Evolutionary conservation across 2,888 invertebrate genomes (phyloP).

Genomic region (Arrhopalites spinosus): DNA sequence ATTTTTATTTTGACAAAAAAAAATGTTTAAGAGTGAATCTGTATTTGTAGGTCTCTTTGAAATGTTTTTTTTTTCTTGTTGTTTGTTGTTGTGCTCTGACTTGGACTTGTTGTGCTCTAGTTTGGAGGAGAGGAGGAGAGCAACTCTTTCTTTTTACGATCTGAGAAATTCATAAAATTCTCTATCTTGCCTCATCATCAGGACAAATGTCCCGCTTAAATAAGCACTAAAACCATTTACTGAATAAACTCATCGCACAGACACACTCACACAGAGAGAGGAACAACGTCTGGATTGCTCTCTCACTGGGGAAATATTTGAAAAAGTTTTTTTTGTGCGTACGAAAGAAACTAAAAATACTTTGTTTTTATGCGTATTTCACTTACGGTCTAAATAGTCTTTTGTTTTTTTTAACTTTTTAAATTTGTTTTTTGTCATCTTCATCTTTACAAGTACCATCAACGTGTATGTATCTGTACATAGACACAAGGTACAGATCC

Average conservation of each 20-base stretch:
- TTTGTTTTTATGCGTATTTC: no score
- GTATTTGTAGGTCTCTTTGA: neutral
- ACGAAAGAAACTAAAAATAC: neutral
- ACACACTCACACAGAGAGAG: neutral
- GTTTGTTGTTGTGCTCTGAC: no score
- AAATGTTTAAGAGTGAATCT: neutral
- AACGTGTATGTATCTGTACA: no score
- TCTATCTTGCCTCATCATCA: constrained; percentile 22
- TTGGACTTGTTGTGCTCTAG: no score
- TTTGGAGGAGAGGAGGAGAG: neutral
- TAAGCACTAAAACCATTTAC: neutral
- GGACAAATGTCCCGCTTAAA: neutral
- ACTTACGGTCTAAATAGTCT: no score
- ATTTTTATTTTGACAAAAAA: constrained; percentile 11
- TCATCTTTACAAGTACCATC: no score
- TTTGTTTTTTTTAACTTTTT: no score
- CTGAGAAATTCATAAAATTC: constrained; percentile 30
- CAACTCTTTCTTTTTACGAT: constrained; percentile 12
- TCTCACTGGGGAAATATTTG: no score
- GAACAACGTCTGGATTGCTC: no score
- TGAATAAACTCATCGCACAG: constrained; percentile 4
- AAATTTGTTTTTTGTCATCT: no score
- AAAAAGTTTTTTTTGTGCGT: no score
- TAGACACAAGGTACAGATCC: no score
- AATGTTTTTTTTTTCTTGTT: neutral